Evolutionary conservation across 2,797 vertebrate species (phyloP).

Genomic region (Notoglanidium macrostoma): DNA sequence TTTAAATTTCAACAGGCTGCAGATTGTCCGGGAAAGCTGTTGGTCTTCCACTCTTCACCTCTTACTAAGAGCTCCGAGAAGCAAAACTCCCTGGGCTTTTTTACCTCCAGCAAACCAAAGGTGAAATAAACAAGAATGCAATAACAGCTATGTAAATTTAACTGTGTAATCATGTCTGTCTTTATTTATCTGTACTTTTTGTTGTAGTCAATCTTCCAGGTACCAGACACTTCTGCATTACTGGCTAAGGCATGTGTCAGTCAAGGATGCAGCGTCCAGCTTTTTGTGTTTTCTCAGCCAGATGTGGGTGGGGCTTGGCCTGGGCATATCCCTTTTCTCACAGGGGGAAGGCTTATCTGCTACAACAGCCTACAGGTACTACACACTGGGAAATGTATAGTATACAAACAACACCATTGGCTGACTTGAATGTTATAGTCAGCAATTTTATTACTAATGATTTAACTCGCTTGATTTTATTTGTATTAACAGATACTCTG

Average conservation of each 20-base stretch:
- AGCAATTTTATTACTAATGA: neutral
- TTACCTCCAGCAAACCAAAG: constrained; percentile 74
- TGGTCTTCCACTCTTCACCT: constrained; percentile 77
- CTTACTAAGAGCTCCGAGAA: constrained; percentile 64
- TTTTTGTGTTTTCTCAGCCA: constrained; percentile 75
- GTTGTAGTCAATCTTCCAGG: constrained; percentile 76
- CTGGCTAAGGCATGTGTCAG: constrained; percentile 72
- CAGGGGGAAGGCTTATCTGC: constrained; percentile 72
- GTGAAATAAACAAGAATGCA: constrained; percentile 49
- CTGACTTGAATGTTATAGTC: neutral
- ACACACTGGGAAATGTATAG: neutral
- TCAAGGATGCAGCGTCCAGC: constrained; percentile 77
- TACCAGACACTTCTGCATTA: constrained; percentile 65
- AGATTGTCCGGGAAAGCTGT: constrained; percentile 74
- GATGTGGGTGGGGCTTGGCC: constrained; percentile 78
- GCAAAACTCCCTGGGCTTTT: constrained; percentile 69
- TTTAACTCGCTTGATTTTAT: neutral
- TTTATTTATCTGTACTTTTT: neutral
- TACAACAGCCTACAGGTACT: constrained; percentile 76
- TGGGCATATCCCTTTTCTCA: constrained; percentile 74
- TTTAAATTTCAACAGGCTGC: constrained; percentile 60
- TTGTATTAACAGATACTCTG: neutral
- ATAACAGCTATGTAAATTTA: neutral
- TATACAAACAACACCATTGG: neutral
- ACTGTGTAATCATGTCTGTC: neutral